A percentile compares a stretch with the other conserved stretches of the same genome.
Conservation (phyloP, 1,140 invertebrate species). For the Drosophila takahashii region DNA sequence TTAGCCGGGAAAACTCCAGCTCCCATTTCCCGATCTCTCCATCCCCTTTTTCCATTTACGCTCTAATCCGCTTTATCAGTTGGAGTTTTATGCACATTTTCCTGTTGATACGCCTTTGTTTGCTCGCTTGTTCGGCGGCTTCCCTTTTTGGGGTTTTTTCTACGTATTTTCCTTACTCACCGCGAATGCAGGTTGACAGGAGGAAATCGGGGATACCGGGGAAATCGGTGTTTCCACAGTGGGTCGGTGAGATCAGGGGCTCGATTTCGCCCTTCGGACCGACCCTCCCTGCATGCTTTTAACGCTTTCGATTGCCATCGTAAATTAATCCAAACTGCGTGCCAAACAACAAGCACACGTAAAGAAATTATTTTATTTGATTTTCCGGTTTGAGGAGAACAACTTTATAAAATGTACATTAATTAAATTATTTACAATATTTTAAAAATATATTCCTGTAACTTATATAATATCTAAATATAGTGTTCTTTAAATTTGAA, state of each 20-base stretch:
- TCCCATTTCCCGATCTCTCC: slow-evolving; percentile 7
- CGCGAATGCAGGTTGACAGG: slow-evolving; percentile 37
- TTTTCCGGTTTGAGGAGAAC: not conserved
- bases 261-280: slow-evolving; percentile 25
- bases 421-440: not conserved
- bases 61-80: slow-evolving; percentile 68
- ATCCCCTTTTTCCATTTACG: slow-evolving; percentile 15
- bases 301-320: slow-evolving; percentile 79
- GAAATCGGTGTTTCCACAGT: not conserved
- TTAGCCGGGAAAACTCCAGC: slow-evolving; percentile 38
- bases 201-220: not conserved
- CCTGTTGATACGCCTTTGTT: slow-evolving; percentile 67
- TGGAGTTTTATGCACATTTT: slow-evolving; percentile 76
- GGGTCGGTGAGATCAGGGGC: slow-evolving; percentile 2
- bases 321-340: slow-evolving; percentile 81
- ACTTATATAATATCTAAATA: too few relatives aligned
- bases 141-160: slow-evolving; percentile 20
- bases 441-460: not conserved
- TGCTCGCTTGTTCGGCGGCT: slow-evolving; percentile 8
- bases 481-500: not conserved
- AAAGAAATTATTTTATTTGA: slow-evolving; percentile 10
- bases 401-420: not conserved
- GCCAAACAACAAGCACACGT: slow-evolving; percentile 48
- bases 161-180: slow-evolving; percentile 54
- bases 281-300: slow-evolving; percentile 41